phyloP scores from a whole-genome alignment of 2,797 vertebrate genomes.

The Masticophis lateralis region DNA sequence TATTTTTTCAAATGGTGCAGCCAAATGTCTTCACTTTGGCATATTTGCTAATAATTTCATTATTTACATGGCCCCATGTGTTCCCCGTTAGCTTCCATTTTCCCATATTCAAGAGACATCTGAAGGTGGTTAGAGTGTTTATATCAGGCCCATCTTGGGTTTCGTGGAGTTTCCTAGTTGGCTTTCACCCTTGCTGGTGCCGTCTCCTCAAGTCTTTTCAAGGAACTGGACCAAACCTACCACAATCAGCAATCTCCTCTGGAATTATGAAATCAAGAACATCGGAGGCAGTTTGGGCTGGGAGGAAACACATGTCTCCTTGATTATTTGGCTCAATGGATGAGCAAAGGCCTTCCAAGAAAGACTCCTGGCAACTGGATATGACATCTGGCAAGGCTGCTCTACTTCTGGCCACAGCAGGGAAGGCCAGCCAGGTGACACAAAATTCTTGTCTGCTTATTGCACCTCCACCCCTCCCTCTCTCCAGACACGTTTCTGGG shows the following conservation, averaged over 20 bases:
- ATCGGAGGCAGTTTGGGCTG: neutral
- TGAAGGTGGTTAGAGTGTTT: slow-evolving; percentile 68
- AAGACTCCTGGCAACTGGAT: neutral
- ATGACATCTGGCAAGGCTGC: neutral
- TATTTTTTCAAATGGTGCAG: neutral
- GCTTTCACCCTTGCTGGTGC: slow-evolving; percentile 35
- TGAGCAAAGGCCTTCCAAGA: neutral
- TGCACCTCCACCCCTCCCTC: neutral
- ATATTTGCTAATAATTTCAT: slow-evolving; percentile 53
- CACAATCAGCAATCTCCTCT: neutral
- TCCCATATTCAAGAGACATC: slow-evolving; percentile 50
- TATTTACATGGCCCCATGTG: slow-evolving; percentile 54
- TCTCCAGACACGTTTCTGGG: neutral
- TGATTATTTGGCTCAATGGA: neutral
- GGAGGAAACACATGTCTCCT: neutral
- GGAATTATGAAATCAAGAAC: neutral
- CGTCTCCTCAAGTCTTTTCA: neutral
- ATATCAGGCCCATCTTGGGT: slow-evolving; percentile 58
- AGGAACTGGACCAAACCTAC: neutral
- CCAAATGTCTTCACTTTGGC: slow-evolving; percentile 41
- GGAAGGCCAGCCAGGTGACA: neutral
- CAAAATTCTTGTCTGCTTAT: neutral
- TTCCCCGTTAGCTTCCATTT: slow-evolving; percentile 53
- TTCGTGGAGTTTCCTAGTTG: slow-evolving; percentile 66
- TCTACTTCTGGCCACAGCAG: neutral